Conservation (phyloP, 1,140 invertebrate genomes). For the Melipona quadrifasciata region DNA sequence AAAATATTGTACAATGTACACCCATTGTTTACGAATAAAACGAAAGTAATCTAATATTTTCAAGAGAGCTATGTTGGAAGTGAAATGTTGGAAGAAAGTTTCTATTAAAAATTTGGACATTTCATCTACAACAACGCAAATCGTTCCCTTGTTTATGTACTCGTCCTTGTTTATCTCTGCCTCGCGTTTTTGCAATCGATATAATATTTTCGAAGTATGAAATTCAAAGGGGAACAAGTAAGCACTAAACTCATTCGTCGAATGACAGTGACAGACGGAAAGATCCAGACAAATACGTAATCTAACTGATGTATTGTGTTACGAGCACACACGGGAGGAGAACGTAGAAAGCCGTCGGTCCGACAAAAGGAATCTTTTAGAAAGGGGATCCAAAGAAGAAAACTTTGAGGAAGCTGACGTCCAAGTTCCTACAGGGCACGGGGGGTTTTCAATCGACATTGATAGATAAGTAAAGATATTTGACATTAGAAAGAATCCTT, state of each 20-base stretch:
- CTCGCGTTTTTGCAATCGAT: neutral
- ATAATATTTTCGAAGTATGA: neutral
- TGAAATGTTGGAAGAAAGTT: too few species aligned
- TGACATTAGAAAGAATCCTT: neutral
- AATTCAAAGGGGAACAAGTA: neutral
- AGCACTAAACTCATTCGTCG: neutral
- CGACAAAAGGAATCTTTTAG: constrained; percentile 3
- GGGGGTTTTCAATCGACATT: neutral
- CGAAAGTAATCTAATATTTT: too few species aligned
- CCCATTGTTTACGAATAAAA: too few species aligned
- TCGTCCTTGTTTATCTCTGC: neutral
- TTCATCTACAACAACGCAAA: too few species aligned
- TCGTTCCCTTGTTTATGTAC: too few species aligned
- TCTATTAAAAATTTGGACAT: too few species aligned
- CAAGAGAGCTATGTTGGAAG: too few species aligned
- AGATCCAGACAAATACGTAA: neutral
- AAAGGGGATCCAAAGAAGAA: neutral
- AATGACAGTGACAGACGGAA: neutral
- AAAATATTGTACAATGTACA: too few species aligned
- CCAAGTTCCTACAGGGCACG: neutral
- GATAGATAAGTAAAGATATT: constrained; percentile 10
- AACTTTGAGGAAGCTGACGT: neutral
- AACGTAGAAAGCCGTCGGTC: neutral
- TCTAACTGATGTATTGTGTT: neutral
- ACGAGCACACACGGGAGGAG: neutral